phyloP scores from a whole-genome alignment of 1,140 invertebrate genomes.

The Euwallacea fornicatus region DNA sequence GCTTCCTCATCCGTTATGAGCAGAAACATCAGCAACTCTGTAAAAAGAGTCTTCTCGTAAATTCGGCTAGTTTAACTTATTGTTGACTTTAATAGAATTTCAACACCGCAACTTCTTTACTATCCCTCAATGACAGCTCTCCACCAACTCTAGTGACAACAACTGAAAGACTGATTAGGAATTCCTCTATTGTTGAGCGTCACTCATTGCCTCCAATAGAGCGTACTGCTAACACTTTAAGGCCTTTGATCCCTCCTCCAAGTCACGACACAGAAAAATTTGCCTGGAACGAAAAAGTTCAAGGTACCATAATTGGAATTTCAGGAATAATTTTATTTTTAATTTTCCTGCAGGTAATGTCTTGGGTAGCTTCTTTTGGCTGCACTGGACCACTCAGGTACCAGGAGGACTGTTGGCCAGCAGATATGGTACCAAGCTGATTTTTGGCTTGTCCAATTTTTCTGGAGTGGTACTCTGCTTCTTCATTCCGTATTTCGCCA shows the following conservation, averaged over 20 bases:
- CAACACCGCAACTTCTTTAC: background rate
- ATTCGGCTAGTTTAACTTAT: too few relatives aligned
- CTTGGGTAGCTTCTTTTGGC: slow-evolving; percentile 74
- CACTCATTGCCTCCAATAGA: too few relatives aligned
- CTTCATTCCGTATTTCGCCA: slow-evolving; percentile 66
- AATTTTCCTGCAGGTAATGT: slow-evolving; percentile 53
- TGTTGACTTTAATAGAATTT: too few relatives aligned
- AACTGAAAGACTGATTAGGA: too few relatives aligned
- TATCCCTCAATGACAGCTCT: slow-evolving; percentile 23
- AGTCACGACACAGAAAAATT: slow-evolving; percentile 52
- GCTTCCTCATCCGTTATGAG: too few relatives aligned
- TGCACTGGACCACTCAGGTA: slow-evolving; percentile 72
- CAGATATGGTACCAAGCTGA: slow-evolving; percentile 69
- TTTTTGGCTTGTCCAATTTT: slow-evolving; percentile 72
- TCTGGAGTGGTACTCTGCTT: slow-evolving; percentile 70
- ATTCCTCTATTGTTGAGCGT: too few relatives aligned
- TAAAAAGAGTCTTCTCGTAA: too few relatives aligned
- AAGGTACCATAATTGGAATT: slow-evolving; percentile 51
- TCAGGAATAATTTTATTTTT: background rate
- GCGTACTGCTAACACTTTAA: too few relatives aligned
- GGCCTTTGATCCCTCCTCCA: too few relatives aligned
- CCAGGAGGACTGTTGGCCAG: slow-evolving; percentile 73
- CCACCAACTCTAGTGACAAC: too few relatives aligned
- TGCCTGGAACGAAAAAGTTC: slow-evolving; percentile 68
- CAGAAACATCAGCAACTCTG: too few relatives aligned